Percentiles rank a stretch among this genome's conserved stretches.
phyloP scores from a whole-genome alignment of 2,797 vertebrate genomes.

The Octomys mimax region DNA sequence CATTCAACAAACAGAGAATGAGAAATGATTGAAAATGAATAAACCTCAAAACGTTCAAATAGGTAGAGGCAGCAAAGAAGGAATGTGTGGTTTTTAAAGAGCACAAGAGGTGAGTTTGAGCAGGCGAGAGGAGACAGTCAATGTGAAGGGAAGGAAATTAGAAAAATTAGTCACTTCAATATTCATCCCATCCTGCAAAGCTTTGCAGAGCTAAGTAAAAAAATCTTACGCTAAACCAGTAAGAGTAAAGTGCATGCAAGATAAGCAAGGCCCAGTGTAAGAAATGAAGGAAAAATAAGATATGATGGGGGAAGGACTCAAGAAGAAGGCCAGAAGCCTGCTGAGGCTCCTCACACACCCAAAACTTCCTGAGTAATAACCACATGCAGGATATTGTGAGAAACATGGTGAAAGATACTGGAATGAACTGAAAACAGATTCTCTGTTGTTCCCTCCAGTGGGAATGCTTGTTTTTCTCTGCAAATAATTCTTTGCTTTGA shows the following conservation, averaged over 20 bases:
- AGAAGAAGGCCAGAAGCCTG: neutral
- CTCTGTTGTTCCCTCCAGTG: neutral
- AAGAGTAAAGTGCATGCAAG: neutral
- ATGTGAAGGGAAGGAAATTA: slow-evolving; percentile 38
- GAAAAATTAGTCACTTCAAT: neutral
- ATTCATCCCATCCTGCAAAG: neutral
- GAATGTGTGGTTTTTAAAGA: slow-evolving; percentile 26
- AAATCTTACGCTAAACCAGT: neutral
- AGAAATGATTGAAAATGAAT: neutral
- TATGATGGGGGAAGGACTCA: neutral
- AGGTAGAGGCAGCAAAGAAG: slow-evolving; percentile 18
- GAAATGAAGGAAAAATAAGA: slow-evolving; percentile 12
- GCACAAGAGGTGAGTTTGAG: neutral
- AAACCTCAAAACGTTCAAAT: slow-evolving; percentile 8
- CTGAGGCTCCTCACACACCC: neutral
- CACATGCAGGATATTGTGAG: neutral
- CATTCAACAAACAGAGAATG: neutral
- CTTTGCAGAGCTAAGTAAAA: neutral
- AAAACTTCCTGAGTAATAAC: neutral
- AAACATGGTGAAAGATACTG: neutral
- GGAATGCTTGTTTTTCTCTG: neutral
- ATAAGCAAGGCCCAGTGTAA: neutral
- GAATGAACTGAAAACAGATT: neutral
- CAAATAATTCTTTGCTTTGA: slow-evolving; percentile 17
- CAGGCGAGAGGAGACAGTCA: neutral